phyloP scores from a whole-genome alignment of 2,888 invertebrate species.

The Saturnia japonica region DNA sequence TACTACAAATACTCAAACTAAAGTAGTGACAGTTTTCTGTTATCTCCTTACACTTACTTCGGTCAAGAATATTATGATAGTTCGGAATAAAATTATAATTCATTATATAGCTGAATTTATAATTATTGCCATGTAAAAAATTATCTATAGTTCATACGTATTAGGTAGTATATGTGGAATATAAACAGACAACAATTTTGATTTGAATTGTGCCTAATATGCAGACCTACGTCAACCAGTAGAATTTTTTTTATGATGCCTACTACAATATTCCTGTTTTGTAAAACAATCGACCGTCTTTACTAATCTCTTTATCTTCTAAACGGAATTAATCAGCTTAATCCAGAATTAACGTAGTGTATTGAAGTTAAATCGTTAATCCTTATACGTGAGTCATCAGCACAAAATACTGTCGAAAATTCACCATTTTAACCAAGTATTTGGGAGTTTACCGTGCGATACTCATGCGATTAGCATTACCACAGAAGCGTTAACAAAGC shows the following conservation, averaged over 20 bases:
- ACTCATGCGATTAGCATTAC: background rate
- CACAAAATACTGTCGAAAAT: slow-evolving; percentile 10
- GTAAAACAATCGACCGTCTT: background rate
- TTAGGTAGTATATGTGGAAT: background rate
- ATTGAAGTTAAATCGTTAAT: slow-evolving; percentile 14
- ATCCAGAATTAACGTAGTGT: slow-evolving; percentile 6
- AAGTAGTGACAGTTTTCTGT: background rate
- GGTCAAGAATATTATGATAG: too few species aligned
- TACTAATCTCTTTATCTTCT: slow-evolving; percentile 1
- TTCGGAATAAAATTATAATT: too few species aligned
- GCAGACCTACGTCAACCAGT: background rate
- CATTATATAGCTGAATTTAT: too few species aligned
- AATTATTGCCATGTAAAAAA: too few species aligned
- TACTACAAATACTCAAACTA: background rate
- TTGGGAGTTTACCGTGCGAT: background rate
- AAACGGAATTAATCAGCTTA: slow-evolving; percentile 12
- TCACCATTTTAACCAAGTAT: background rate
- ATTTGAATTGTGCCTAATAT: background rate
- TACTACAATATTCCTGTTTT: background rate
- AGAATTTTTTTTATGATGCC: background rate
- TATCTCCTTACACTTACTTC: background rate
- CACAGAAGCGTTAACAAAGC: background rate
- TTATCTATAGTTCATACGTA: too few species aligned
- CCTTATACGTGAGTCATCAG: slow-evolving; percentile 13
- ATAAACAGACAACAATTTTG: background rate